Conservation (phyloP, 2,113 vertebrate genomes). For the Callochromis pleurospilus region DNA sequence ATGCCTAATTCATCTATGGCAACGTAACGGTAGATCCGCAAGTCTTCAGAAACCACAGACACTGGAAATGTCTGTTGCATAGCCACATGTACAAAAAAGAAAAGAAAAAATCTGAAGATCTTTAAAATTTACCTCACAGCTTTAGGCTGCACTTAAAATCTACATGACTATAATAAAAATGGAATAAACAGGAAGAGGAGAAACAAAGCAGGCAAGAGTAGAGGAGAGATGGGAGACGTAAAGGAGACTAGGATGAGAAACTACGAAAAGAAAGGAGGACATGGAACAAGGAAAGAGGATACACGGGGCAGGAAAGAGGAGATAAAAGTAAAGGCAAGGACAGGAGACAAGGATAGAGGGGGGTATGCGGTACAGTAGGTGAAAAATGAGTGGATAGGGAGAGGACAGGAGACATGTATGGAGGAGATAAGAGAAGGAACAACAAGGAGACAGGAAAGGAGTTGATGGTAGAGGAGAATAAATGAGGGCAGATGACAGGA, state of each 20-base stretch:
- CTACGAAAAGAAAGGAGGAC: background rate
- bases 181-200: background rate
- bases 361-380: background rate
- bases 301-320: background rate
- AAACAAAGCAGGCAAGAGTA: background rate
- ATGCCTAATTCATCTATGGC: slow-evolving; percentile 1
- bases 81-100: background rate
- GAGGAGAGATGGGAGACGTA: background rate
- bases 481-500: background rate
- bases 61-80: slow-evolving; percentile 20
- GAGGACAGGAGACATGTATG: background rate
- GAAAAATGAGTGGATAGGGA: background rate
- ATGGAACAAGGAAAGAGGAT: background rate
- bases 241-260: background rate
- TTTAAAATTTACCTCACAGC: background rate
- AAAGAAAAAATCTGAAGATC: background rate
- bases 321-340: background rate
- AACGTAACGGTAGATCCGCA: background rate
- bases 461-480: background rate
- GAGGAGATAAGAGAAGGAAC: background rate
- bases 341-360: background rate
- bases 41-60: slow-evolving; percentile 15
- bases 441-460: background rate
- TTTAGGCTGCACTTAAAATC: background rate
- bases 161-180: background rate